phyloP scores from a whole-genome alignment of 2,113 vertebrate genomes.

The Dicerorhinus sumatrensis region DNA sequence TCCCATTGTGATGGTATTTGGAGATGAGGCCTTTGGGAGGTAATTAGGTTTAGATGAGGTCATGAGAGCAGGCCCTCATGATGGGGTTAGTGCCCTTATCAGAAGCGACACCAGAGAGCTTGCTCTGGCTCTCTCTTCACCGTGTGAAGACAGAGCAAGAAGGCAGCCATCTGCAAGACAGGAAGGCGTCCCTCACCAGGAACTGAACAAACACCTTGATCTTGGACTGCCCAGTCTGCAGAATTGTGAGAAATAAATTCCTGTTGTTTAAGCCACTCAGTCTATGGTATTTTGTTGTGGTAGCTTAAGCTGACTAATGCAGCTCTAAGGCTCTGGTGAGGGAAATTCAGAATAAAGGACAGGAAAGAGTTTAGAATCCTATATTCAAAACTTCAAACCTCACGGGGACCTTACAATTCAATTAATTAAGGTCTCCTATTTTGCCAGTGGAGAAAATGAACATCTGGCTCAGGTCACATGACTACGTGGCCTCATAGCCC shows the following conservation, averaged over 20 bases:
- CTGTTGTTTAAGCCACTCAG: neutral
- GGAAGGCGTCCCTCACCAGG: neutral
- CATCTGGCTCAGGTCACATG: neutral
- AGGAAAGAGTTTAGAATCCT: neutral
- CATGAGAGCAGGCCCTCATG: neutral
- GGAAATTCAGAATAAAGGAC: neutral
- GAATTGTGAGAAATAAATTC: neutral
- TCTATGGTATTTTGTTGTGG: neutral
- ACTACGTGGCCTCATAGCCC: neutral
- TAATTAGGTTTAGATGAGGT: neutral
- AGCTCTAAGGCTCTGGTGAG: neutral
- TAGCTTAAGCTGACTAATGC: neutral
- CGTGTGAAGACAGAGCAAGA: neutral
- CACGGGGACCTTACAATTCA: neutral
- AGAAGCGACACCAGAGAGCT: neutral
- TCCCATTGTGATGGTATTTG: neutral
- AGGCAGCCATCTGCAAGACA: neutral
- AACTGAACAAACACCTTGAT: neutral
- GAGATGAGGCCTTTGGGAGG: neutral
- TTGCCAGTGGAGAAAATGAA: neutral
- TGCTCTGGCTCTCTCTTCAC: neutral
- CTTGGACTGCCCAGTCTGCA: neutral
- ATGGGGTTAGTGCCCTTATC: neutral
- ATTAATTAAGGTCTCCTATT: neutral
- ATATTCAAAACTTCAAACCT: neutral